phyloP scores from a whole-genome alignment of 2,113 vertebrate genomes.

The Phrynosoma platyrhinos region DNA sequence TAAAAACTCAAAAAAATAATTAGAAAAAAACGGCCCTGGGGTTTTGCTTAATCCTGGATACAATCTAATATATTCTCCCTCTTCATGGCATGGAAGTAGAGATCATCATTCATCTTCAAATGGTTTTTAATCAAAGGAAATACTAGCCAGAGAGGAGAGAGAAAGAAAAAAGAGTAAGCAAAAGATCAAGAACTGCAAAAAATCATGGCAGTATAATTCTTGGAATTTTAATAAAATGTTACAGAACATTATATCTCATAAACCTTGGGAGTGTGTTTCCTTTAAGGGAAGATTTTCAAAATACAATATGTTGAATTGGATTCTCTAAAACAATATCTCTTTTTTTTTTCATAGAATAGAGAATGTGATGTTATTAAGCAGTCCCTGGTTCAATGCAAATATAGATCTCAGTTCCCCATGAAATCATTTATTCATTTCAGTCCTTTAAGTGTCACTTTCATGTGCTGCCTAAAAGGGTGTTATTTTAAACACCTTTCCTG shows the following conservation, averaged over 20 bases:
- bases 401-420: neutral
- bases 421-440: constrained; percentile 15
- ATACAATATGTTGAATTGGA: neutral
- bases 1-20: too few relatives aligned
- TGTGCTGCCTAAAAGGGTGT: constrained; percentile 24
- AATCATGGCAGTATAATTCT: neutral
- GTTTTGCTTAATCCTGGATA: neutral
- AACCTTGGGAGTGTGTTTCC: neutral
- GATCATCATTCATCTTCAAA: neutral
- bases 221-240: neutral
- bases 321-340: neutral
- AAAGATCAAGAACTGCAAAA: neutral
- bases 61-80: neutral
- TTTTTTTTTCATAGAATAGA: constrained; percentile 15
- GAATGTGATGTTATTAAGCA: neutral
- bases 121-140: neutral
- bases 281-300: constrained; percentile 1
- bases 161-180: neutral
- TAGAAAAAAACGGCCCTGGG: too few relatives aligned
- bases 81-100: too few relatives aligned
- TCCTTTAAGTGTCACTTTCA: constrained; percentile 20
- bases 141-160: neutral
- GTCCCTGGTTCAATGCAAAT: neutral
- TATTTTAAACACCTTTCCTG: constrained; percentile 38
- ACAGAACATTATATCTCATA: neutral